Percentiles rank a stretch among this genome's conserved stretches.
These are phyloP conservation scores for Brachionus asplanchnoidis DNA, from an alignment of 1,140 invertebrate species.

Conservation along the genomic window DNA sequence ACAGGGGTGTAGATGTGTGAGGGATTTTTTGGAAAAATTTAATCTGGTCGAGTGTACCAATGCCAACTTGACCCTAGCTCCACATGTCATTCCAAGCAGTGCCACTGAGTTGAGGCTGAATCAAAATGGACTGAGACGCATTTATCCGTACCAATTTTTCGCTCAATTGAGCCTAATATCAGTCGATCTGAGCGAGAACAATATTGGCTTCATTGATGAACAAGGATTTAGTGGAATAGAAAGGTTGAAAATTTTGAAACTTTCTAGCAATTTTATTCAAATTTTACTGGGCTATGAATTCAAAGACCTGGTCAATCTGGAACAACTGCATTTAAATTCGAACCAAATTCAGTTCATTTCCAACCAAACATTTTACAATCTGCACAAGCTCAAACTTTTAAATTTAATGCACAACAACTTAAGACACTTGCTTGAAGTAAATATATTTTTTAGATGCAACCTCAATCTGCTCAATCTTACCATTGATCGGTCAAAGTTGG, in stretches of 20 bases:
- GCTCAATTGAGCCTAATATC: not conserved
- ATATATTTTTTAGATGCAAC: not conserved
- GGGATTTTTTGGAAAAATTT: not conserved
- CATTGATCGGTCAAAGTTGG: not conserved
- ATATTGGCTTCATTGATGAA: constrained; percentile 8
- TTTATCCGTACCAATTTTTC: constrained; percentile 8
- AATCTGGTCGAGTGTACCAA: not conserved
- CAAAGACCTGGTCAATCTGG: not conserved
- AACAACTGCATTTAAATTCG: not conserved
- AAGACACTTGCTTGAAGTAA: not conserved
- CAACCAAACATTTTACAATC: not conserved
- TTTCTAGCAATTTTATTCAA: not conserved
- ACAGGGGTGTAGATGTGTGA: not conserved
- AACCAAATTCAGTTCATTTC: constrained; percentile 19
- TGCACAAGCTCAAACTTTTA: not conserved
- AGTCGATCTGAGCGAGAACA: not conserved
- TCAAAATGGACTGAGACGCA: not conserved
- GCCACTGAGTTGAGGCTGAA: not conserved
- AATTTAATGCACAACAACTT: not conserved
- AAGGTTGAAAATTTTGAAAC: not conserved
- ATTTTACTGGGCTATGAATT: not conserved
- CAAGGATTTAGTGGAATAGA: not conserved
- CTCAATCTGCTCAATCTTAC: not conserved
- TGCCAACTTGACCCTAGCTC: not conserved
- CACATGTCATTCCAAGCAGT: not conserved